Evolutionary conservation across 2,888 invertebrate species (phyloP).

Genomic region (Trachelus tabidus): DNA sequence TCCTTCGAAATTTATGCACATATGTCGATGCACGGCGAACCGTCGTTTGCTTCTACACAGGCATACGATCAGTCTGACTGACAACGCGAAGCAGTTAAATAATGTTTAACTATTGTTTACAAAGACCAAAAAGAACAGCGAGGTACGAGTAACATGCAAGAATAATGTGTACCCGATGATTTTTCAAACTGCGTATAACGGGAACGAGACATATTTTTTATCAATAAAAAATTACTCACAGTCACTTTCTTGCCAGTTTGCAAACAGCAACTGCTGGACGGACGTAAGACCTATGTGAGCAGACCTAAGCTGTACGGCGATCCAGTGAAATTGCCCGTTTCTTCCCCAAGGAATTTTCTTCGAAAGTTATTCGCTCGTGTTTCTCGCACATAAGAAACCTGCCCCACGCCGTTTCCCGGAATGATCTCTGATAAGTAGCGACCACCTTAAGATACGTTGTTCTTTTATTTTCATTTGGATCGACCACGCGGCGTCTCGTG

Average conservation of each 20-base stretch:
- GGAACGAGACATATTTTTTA: background rate
- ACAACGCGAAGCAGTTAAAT: constrained; percentile 10
- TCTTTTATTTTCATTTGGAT: background rate
- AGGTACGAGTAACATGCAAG: background rate
- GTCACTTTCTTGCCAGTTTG: background rate
- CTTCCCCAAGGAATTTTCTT: background rate
- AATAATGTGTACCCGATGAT: background rate
- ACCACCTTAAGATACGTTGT: background rate
- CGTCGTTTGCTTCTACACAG: background rate
- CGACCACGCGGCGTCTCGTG: background rate
- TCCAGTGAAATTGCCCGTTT: background rate
- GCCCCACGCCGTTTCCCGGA: background rate
- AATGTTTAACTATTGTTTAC: constrained; percentile 4
- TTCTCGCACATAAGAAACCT: background rate
- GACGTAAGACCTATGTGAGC: background rate
- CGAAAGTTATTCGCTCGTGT: background rate
- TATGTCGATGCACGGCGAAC: background rate
- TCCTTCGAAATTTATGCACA: constrained; percentile 8
- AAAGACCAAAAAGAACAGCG: background rate
- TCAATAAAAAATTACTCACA: background rate
- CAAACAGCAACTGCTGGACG: background rate
- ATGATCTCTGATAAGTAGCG: background rate
- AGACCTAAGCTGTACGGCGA: background rate
- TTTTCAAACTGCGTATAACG: background rate
- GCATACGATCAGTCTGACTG: constrained; percentile 10